Base-by-base conservation (phyloP, 2,888 invertebrate genomes). In the Lithophane semibrunnea region DNA sequence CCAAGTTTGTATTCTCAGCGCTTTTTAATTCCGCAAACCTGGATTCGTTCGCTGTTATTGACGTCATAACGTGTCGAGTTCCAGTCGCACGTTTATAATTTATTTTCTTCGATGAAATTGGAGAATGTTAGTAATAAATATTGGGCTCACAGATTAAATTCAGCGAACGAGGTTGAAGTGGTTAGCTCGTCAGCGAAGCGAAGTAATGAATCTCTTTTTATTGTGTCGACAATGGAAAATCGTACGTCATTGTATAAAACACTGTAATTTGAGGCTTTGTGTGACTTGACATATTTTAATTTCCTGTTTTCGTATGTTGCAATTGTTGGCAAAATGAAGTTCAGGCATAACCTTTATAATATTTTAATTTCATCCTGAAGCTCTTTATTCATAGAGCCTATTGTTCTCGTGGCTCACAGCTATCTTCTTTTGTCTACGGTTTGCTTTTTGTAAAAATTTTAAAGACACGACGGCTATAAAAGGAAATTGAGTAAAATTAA, bases 11-110 rank as follows among this genome's bases (percentile, higher is more conserved):
- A 71, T 81, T 79, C 87, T 85, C 84, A 84, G 80, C 80, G 84
- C 83, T 88, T 90, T 88, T 90, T 88, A 89, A 91, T 90, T 86
- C 88, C 86, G 80, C 79, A 86, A 83, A 88, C 84, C 80, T 85
- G 85, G 75, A 86, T 85, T 83, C 73, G 75, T 83, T 79, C 79
- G 75, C 67, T 65, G 24, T 77, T 81, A 86, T 87, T 88, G 87
- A 88, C 84, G 86, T 85, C 84, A 88, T 82, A 83, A 77, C 71
- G 77, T 80, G 80, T 84, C 73, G 72, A 81, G 80, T 83, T 84
- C 72, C 75, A 74, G 67, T 44, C 65, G 75, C 77, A 70, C 47
- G 54, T 47, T 82, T 81, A 83, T 82, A 83, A 84, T 86, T 84
- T 87, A 87, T 87, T 86, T 88, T 83, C 84, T 79, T 79, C 73